These are phyloP conservation scores for Chiloscyllium plagiosum DNA, from an alignment of 2,113 vertebrate species.

Conservation along the genomic window DNA sequence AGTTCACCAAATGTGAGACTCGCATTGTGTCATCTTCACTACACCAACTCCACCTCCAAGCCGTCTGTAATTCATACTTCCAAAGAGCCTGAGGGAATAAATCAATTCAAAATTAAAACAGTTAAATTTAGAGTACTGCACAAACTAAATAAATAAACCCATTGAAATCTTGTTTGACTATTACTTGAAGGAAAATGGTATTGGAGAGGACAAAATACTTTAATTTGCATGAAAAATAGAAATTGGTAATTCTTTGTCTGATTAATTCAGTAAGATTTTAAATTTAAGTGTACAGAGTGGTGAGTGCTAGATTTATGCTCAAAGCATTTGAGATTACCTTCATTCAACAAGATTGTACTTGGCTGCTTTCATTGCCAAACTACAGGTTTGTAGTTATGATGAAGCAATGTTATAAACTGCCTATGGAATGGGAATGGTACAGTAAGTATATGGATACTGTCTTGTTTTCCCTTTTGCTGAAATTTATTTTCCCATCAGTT, in stretches of 20 bases:
- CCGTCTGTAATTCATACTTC: conserved; percentile 54
- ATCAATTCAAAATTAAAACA: neutral
- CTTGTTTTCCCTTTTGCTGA: too few species aligned
- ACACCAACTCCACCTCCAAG: conserved; percentile 51
- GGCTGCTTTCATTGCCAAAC: neutral
- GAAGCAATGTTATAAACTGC: too few species aligned
- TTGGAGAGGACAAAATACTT: too few species aligned
- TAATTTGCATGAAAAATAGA: too few species aligned
- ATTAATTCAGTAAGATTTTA: neutral
- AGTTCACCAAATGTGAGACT: conserved; percentile 28
- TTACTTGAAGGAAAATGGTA: too few species aligned
- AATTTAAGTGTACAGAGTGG: neutral
- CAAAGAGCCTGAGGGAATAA: conserved; percentile 52
- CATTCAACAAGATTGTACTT: neutral
- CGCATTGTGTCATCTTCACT: conserved; percentile 41
- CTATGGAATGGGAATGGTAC: too few species aligned
- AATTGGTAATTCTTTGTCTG: too few species aligned
- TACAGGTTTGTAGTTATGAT: too few species aligned
- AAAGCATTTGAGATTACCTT: neutral
- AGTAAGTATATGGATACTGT: too few species aligned
- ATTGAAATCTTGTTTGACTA: neutral
- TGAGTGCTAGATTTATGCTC: neutral
- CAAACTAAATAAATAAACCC: neutral
- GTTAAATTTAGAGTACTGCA: neutral
- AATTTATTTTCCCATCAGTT: too few species aligned